Evolutionary conservation across 2,113 vertebrate species (phyloP), one percentile per base, ranked within the genome.

Genomic region (Chamaea fasciata): DNA sequence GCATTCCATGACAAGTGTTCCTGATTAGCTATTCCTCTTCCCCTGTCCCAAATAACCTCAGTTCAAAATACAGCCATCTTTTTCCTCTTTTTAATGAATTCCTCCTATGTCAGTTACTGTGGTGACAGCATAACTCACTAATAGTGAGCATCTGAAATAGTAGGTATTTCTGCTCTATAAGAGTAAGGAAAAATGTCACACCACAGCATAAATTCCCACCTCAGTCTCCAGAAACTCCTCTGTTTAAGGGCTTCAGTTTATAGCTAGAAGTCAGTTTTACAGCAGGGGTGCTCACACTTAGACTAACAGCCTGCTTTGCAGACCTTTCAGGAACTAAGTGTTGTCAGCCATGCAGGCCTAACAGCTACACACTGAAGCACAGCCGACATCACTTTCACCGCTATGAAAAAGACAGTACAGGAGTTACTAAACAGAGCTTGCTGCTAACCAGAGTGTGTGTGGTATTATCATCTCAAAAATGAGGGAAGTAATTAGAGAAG

Each of bases 71-170:
- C 68, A 87, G 49, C 12, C 44, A 86, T 37, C 52, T 81, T 90
- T 87, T 79, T 10, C 59, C 50, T 62, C 39, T 74, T 94, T 95
- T 70, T 78, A 87, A 88, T 81, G 67, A 76, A 60, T 86, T 83
- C 50, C 67, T 93, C 79, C 7, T 46, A 71, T 55, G 31, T 42
- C 67, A 77, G 92, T 91, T 92, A 84, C 90, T 83, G 93, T 78
- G 85, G 71, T 4, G 33, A 97, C 60, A 83, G 68, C 17, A 3
- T 27, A 90, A 95, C 67, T 73, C 71, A 68, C 41, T 77, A 96
- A 92, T 77, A 85, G 78, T 15, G 27, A 96, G 68, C 39, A 88
- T 88, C 68, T 92, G 87, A 94, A 88, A 86, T 41, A 81, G 67
- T 4, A 86, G 52, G 42, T 59, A 95, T 63, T 90, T 69, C 71